A percentile compares a stretch with the other conserved stretches of the same genome.
These are phyloP conservation scores for Antidorcas marsupialis DNA, from an alignment of 2,113 vertebrate species.

Conservation along the genomic window DNA sequence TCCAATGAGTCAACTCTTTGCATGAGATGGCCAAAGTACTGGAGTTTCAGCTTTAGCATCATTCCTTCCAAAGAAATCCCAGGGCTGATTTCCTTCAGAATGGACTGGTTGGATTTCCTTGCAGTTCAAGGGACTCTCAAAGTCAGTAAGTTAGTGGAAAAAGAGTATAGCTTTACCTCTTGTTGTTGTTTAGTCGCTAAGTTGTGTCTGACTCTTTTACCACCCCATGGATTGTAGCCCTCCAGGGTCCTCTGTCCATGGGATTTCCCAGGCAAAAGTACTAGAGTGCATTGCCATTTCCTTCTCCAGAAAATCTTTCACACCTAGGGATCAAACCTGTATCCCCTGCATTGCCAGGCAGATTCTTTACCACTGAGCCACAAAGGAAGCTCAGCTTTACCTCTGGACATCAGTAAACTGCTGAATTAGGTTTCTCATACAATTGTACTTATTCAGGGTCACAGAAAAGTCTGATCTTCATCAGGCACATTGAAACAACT, in stretches of 20 bases:
- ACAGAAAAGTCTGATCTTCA: not conserved
- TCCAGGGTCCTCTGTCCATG: not conserved
- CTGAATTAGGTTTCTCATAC: not conserved
- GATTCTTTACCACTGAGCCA: not conserved
- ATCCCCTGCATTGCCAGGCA: not conserved
- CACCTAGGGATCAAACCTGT: not conserved
- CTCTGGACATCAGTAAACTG: not conserved
- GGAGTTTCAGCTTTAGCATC: no score
- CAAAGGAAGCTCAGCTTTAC: not conserved
- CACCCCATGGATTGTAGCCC: not conserved
- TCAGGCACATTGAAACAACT: not conserved
- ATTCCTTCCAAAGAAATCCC: no score
- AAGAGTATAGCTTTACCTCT: not conserved
- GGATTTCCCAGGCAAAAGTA: not conserved
- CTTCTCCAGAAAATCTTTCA: not conserved
- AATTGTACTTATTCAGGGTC: not conserved
- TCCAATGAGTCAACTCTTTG: no score
- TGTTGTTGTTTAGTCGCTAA: not conserved
- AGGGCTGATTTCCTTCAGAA: no score
- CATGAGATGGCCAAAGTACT: no score
- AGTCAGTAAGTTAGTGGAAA: not conserved
- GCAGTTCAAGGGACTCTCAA: no score
- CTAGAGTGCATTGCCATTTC: not conserved
- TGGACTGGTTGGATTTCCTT: no score
- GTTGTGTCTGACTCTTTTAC: not conserved